Evolutionary conservation across 2,888 invertebrate genomes (phyloP).

Genomic region (Eilema caniola): DNA sequence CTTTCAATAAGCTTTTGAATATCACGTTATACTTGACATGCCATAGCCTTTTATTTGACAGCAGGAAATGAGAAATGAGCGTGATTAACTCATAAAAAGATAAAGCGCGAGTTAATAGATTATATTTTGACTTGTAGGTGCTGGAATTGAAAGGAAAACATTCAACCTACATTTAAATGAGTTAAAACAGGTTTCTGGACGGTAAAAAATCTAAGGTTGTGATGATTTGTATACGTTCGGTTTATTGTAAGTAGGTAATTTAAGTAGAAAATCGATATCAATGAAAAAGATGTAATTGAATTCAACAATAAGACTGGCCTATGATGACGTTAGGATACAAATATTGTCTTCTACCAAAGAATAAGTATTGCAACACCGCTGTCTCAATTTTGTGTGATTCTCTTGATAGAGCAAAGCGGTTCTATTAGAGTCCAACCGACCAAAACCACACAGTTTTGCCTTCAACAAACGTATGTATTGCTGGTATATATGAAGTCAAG

Average conservation of each 20-base stretch:
- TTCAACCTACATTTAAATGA: neutral
- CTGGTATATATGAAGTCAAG: too few species aligned
- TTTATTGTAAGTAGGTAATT: neutral
- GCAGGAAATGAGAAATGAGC: neutral
- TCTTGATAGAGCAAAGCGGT: too few species aligned
- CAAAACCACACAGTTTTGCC: too few species aligned
- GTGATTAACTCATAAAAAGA: neutral
- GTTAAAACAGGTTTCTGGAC: neutral
- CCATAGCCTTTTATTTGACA: neutral
- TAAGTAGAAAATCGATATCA: neutral
- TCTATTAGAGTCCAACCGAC: too few species aligned
- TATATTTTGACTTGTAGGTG: slow-evolving; percentile 1
- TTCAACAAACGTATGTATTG: too few species aligned
- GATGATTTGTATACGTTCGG: neutral
- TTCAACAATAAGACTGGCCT: too few species aligned
- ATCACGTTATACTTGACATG: slow-evolving; percentile 27
- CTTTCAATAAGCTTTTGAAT: slow-evolving; percentile 42
- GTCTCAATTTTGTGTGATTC: too few species aligned
- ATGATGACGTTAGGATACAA: neutral
- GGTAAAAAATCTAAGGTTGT: neutral
- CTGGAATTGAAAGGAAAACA: neutral
- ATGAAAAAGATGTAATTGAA: neutral
- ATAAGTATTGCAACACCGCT: neutral
- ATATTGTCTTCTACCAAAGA: neutral
- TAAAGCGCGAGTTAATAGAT: neutral